Conservation (phyloP, 1,140 invertebrate genomes). For the Plectus sambesii region DNA sequence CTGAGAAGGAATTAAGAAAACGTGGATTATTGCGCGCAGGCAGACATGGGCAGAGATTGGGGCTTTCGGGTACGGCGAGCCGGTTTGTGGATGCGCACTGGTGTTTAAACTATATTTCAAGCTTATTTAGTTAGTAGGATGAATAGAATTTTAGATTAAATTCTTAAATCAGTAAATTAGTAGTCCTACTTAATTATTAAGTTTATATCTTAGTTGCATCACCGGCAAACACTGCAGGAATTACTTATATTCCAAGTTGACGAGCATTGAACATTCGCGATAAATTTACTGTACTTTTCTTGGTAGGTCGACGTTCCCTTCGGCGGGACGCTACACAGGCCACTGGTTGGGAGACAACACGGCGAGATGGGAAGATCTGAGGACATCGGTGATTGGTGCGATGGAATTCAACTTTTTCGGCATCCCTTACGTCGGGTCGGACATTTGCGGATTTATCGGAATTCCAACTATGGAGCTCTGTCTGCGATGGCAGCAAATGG, state of each 20-base stretch:
- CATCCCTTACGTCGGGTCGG: slow-evolving; percentile 49
- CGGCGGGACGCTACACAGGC: slow-evolving; percentile 51
- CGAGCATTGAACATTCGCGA: too few species aligned
- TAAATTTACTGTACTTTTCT: slow-evolving; percentile 46
- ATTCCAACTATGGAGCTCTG: slow-evolving; percentile 45
- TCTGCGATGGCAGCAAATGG: slow-evolving; percentile 39
- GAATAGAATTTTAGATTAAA: too few species aligned
- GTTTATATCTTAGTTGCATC: too few species aligned
- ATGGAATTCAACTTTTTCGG: slow-evolving; percentile 70
- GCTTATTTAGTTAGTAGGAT: too few species aligned
- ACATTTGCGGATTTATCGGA: slow-evolving; percentile 48
- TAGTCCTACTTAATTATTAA: too few species aligned
- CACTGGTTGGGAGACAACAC: slow-evolving; percentile 55
- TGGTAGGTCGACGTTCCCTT: slow-evolving; percentile 52
- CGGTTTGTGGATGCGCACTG: too few species aligned
- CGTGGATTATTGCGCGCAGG: too few species aligned
- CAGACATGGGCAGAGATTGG: too few species aligned
- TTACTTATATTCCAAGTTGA: too few species aligned
- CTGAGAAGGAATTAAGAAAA: slow-evolving; percentile 65
- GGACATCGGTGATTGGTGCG: slow-evolving; percentile 48
- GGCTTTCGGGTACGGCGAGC: too few species aligned
- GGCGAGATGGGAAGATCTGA: slow-evolving; percentile 49
- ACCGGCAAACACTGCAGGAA: too few species aligned
- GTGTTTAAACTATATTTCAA: too few species aligned
- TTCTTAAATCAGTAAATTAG: slow-evolving; percentile 24